Conservation (phyloP, 2,888 invertebrate genomes). For the Drosophila flavopinicola region DNA sequence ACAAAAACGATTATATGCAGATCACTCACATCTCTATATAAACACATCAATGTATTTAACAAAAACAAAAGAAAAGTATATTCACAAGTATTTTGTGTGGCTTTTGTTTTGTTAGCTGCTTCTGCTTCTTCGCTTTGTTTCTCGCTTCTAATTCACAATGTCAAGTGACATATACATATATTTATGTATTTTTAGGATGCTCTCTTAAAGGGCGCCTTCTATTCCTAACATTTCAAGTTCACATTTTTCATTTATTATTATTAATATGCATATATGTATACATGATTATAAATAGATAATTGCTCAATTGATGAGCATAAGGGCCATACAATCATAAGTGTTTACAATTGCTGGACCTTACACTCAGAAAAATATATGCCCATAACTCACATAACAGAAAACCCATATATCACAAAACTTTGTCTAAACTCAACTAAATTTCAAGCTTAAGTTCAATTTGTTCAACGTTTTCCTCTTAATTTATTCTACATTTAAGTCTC, state of each 20-base stretch:
- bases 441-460: no score
- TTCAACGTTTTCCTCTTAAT: no score
- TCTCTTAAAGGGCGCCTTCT: slow-evolving; percentile 30
- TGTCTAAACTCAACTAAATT: no score
- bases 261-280: neutral
- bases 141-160: slow-evolving; percentile 35
- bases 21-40: slow-evolving; percentile 14
- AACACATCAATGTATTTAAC: neutral
- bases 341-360: slow-evolving; percentile 3
- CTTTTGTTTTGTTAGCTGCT: slow-evolving; percentile 15
- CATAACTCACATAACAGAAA: no score
- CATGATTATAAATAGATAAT: slow-evolving; percentile 26
- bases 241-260: slow-evolving; percentile 1
- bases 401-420: no score
- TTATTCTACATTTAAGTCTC: no score
- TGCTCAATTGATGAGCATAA: slow-evolving; percentile 1
- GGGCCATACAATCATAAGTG: slow-evolving; percentile 4
- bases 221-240: slow-evolving; percentile 30
- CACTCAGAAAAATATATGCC: neutral
- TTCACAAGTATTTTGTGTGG: slow-evolving; percentile 16
- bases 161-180: slow-evolving; percentile 43
- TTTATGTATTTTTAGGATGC: slow-evolving; percentile 3
- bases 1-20: slow-evolving; percentile 12
- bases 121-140: slow-evolving; percentile 5
- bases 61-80: no score